phyloP scores from a whole-genome alignment of 2,888 invertebrate genomes.

The Dromius quadrimaculatus region DNA sequence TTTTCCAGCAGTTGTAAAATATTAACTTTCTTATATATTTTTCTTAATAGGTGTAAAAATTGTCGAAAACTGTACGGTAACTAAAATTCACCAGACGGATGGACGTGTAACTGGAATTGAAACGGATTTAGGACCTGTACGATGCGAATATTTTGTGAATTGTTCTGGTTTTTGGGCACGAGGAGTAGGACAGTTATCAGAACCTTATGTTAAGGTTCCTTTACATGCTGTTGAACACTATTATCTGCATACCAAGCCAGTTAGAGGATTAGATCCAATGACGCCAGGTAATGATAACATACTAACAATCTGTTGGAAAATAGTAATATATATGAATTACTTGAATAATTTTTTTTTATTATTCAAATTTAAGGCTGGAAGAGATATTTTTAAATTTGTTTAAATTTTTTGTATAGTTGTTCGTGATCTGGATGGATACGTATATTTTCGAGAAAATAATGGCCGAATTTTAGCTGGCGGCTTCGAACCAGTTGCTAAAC shows the following conservation, averaged over 20 bases:
- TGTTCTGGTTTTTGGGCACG: constrained; percentile 96
- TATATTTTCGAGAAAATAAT: constrained; percentile 87
- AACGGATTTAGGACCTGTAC: constrained; percentile 80
- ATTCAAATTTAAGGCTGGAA: too few species aligned
- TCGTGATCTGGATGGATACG: constrained; percentile 87
- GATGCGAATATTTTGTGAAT: constrained; percentile 94
- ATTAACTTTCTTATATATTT: not conserved
- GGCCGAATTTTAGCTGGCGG: constrained; percentile 91
- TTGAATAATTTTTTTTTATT: not conserved
- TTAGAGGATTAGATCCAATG: constrained; percentile 80
- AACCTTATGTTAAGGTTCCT: constrained; percentile 89
- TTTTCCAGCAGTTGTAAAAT: not conserved
- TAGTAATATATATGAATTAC: constrained; percentile 4
- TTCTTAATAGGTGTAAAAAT: constrained; percentile 76
- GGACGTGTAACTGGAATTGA: constrained; percentile 80
- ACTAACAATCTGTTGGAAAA: too few species aligned
- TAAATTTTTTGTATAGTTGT: constrained; percentile 72
- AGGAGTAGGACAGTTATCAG: constrained; percentile 86
- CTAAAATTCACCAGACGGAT: constrained; percentile 75
- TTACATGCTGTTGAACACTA: constrained; percentile 94
- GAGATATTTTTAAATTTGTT: constrained; percentile 30
- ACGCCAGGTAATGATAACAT: constrained; percentile 81
- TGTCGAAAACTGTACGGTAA: constrained; percentile 82
- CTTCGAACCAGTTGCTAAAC: constrained; percentile 91
- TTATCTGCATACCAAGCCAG: constrained; percentile 89